Base-by-base conservation (phyloP, 2,113 vertebrate species). In the Antennarius striatus region DNA sequence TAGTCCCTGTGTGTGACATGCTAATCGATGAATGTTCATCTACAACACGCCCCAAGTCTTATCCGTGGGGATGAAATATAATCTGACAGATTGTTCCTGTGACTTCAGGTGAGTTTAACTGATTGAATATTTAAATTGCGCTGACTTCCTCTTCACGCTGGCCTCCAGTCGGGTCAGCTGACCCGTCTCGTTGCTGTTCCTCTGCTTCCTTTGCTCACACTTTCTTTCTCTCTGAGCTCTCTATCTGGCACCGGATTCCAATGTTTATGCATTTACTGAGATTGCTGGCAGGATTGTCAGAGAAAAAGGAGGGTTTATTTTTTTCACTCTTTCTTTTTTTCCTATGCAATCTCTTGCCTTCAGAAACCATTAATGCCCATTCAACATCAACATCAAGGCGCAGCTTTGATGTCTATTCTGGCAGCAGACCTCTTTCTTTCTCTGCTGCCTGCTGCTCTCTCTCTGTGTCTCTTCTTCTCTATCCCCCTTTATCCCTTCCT, bases 381-480 rank as follows among this genome's bases (percentile, higher is more conserved):
- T 96, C 90, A 94, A 95, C 94, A 96, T 95, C 90, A 94, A 95
- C 94, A 96, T 95, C 94, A 96, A 97, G 95, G 94, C 93, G 79
- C 80, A 77, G 93, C 95, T 97, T 96, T 96, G 95, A 97, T 95
- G 95, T 96, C 93, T 95, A 94, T 96, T 92, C 96, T 97, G 95
- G 95, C 95, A 95, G 95, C 90, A 91, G 93, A 94, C 92, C 86
- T 86, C 86, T 91, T 91, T 91, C 88, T 88, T 87, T 89, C 86
- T 91, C 77, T 56, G 59, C 89, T 85, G 89, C 88, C 89, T 90
- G 89, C 89, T 90, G 86, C 85, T 90, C 85, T 79, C 85, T 72
- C 82, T 83, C 60, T 63, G 53, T 79, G 66, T 78, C 70, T 81
- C 65, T 73, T 73, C 63, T 70, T 80, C 77, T 74, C 80, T 75